Base-by-base conservation (phyloP, 2,113 vertebrate genomes). In the Diphyllodes magnificus region DNA sequence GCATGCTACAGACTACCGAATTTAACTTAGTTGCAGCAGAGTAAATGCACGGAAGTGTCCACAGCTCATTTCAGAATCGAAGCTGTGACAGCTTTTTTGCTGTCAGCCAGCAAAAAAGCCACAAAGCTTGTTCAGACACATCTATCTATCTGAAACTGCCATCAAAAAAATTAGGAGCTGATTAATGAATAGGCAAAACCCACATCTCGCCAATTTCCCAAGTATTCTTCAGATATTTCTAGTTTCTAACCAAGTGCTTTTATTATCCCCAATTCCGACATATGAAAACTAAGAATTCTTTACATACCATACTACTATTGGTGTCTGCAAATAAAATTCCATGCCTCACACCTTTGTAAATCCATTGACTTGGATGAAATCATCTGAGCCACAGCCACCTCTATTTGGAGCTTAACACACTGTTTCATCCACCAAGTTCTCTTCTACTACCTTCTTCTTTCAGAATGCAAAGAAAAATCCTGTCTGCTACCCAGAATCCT, bases 151-250 rank as follows among this genome's bases (percentile, higher is more conserved):
- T 11, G 44, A 84, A 92, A 86, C 1, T 39, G 16, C 15, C 21
- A 63, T 30, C 0, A 28, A 80, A 88, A 63, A 49, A 56, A 9
- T 3, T 6, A 70, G 14, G 44, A 49, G 7, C 8, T 31, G 20
- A 50, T 35, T 51, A 77, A 39, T 9, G 10, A 33, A 18, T 2
- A 42, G 39, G 17, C n/a, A 87, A 35, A 82, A 66, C 25, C 5
- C 30, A 28, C 3, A 30, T 30, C 42, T 81, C 15, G 13, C 3
- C 0, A 0, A 30, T 20, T 54, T 54, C 27, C 27, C 21, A 47
- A 27, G 21, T 9, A n/a, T 35, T 63, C 13, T 76, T 95, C 42
- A 75, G 6, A 2, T 50, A 22, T 25, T 71, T 72, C 53, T 27
- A 35, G 9, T 61, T 86, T 73, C 17, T 35, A 73, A 23, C 4